Conservation (phyloP, 2,113 vertebrate genomes). For the Lophochroa leadbeateri region DNA sequence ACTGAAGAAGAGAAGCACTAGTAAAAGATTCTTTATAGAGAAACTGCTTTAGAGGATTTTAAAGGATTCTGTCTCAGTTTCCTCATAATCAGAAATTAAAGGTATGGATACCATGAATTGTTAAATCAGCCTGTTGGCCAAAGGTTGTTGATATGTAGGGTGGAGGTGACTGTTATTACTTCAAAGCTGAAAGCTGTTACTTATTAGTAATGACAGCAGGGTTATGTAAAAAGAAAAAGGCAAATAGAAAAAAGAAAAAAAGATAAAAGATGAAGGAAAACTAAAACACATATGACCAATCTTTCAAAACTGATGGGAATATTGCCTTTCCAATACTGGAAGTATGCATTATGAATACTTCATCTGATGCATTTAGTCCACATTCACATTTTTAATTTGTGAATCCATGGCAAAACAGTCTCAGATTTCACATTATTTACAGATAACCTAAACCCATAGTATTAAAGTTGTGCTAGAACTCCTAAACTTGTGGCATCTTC, state of each 20-base stretch:
- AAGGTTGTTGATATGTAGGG: not conserved
- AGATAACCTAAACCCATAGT: not conserved
- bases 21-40: not conserved
- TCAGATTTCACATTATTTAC: not conserved
- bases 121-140: not conserved
- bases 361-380: not conserved
- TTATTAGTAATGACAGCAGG: not conserved
- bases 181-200: not conserved
- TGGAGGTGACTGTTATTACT: not conserved
- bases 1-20: not conserved
- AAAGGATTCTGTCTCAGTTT: not conserved
- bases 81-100: not conserved
- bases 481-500: not conserved
- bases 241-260: not conserved
- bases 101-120: not conserved
- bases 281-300: not conserved
- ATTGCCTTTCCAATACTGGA: not conserved
- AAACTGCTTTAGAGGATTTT: not conserved
- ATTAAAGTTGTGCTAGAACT: not conserved
- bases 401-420: not conserved
- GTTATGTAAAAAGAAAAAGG: not conserved
- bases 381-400: not conserved
- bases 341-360: conserved; percentile 7
- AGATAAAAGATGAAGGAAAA: not conserved
- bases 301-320: not conserved